Base-by-base conservation (phyloP, 2,113 vertebrate species). In the Pseudopipra pipra region DNA sequence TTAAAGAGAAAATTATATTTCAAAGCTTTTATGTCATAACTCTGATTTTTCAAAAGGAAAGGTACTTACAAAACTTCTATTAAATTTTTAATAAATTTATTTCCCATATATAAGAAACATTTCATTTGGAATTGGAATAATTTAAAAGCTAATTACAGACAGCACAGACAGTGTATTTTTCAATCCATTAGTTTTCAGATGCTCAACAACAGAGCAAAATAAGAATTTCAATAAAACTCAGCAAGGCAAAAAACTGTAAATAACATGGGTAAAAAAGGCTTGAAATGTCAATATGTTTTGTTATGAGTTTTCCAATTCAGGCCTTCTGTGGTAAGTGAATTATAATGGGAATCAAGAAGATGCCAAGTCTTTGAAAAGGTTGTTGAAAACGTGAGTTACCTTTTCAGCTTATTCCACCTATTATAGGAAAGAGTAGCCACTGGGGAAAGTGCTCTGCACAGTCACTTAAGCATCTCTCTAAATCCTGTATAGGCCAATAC, bases 281-380 rank as follows among this genome's bases (percentile, higher is more conserved):
- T 92, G 78, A 98, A 98, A 97, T 97, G 96, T 97, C 97, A 98
- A 89, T 96, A 94, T 95, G 51, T 91, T 97, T 96, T 95, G 79
- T 79, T 95, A 89, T 73, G 83, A 97, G 68, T 86, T 95, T 97
- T 96, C 59, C 84, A 90, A 81, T 91, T 77, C 85, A 94, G 22
- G 39, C 51, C 14, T 89, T 96, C 88, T 93, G 49, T 70, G 72
- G 24, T 95, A 96, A 96, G n/a, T 87, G 91, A 97, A 96, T 92
- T 93, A 95, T 59, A 81, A 91, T 51, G 76, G 85, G 18, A 89
- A 95, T 80, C 85, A 87, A 94, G 65, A 76, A 2, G 31, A 96
- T 6, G 35, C 14, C 78, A 84, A 73, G 49, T 0, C n/a, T 95
- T 89, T 79, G 52, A 89, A 55, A 75, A 93, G 27, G 52, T 73